Conservation (phyloP, 2,113 vertebrate genomes). For the Oceanites oceanicus region DNA sequence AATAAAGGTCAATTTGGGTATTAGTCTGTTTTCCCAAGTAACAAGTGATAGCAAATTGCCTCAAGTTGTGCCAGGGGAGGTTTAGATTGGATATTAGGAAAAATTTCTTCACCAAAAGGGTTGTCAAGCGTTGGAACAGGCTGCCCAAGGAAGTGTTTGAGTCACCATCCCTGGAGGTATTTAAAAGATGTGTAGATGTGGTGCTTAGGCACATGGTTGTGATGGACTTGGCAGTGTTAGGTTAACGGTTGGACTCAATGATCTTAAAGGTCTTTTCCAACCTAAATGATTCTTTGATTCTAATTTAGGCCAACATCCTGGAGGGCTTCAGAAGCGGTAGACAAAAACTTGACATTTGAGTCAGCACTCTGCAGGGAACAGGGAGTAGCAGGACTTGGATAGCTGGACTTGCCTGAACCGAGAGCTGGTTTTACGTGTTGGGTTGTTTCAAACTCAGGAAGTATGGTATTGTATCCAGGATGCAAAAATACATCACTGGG, state of each 20-base stretch:
- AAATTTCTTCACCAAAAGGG: background rate
- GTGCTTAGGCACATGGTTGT: background rate
- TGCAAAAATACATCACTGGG: background rate
- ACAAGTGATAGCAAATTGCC: background rate
- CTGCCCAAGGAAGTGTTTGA: background rate
- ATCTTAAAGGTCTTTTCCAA: background rate
- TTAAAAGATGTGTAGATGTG: background rate
- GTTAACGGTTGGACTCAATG: fast-evolving
- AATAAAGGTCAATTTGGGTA: background rate
- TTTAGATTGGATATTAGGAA: background rate
- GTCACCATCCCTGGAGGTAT: background rate
- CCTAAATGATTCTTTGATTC: background rate
- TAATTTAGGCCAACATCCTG: background rate
- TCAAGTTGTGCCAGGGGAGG: background rate
- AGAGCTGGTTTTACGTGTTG: background rate
- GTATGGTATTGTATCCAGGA: background rate
- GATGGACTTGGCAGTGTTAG: background rate
- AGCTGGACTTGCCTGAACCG: background rate
- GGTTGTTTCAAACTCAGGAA: background rate
- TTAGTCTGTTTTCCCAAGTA: background rate
- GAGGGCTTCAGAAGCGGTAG: background rate
- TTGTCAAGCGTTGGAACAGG: background rate
- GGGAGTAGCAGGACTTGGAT: background rate
- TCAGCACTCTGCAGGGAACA: background rate
- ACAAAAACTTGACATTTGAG: background rate